Base-by-base conservation (phyloP, 2,888 invertebrate species). In the Argyra leucocephala region DNA sequence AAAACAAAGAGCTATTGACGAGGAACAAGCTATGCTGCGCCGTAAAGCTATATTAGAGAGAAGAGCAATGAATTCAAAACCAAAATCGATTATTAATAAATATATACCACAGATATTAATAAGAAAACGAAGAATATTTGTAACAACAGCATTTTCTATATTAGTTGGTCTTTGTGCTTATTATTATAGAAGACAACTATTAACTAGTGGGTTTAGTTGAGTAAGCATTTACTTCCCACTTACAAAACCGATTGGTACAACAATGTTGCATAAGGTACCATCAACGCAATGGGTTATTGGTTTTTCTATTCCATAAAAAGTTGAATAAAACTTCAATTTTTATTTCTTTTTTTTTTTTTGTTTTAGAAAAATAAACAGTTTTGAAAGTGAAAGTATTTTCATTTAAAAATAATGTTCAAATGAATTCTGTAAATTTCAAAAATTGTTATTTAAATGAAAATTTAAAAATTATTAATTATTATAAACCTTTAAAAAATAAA, bases 1-100 rank as follows among this genome's bases (percentile, higher is more conserved):
- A 74, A 83, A 84, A 71, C 83, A 84, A 73, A 83, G 85, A 0
- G 80, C 81, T 26, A 72, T 78, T 18, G 87, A 88, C 69, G 85
- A 86, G 73, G 82, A 83, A 71, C 80, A 82, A 22, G 78, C 83
- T 67, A 75, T 66, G 22, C 63, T 69, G 10, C 67, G 78, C 61
- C 79, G 81, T 1, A 80, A 80, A 62, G 72, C 80, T 12, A 78
- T 75, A 15, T 26, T 65, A 15, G 73, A 69, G 66, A 70, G 68
- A 57, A 72, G 66, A 68, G 71, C 62, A 66, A 70, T 63, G 59
- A 72, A 63, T 61, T 66, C 67, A 57, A 64, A 67, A 22, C 66
- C 66, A 9, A 71, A 69, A 65, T 74, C 73, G 63, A 66, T 73
- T 31, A 63, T 79, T 31, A 74, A 72, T 36, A 73, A 72, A 66